These are phyloP conservation scores for Eupeodes luniger DNA, from an alignment of 2,888 invertebrate genomes.

Conservation along the genomic window DNA sequence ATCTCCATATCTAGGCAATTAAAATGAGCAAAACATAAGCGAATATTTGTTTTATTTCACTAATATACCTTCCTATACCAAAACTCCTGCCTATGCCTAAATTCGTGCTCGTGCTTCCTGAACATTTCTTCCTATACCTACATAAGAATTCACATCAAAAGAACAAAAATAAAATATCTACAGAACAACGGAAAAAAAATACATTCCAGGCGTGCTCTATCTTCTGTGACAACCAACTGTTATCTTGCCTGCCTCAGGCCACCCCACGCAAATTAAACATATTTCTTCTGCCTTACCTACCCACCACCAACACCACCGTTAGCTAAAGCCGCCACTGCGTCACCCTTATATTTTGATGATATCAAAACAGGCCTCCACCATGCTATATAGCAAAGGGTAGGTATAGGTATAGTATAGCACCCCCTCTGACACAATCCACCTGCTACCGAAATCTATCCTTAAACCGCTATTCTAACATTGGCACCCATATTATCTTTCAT, in stretches of 20 bases:
- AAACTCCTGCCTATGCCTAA: background rate
- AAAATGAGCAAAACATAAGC: conserved; percentile 47
- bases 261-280: conserved; percentile 76
- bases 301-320: background rate
- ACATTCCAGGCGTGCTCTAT: conserved; percentile 66
- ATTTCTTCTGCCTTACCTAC: conserved; percentile 64
- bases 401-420: background rate
- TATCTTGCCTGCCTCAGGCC: conserved; percentile 73
- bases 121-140: background rate
- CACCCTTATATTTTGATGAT: conserved; percentile 37
- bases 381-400: no score
- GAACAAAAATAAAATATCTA: conserved; percentile 15
- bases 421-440: conserved; percentile 62
- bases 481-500: conserved; percentile 54
- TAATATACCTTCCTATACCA: background rate
- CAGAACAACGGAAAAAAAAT: conserved; percentile 9
- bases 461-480: conserved; percentile 71
- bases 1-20: conserved; percentile 53
- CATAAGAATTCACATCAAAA: conserved; percentile 41
- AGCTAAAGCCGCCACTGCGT: conserved; percentile 2
- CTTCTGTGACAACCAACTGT: conserved; percentile 71
- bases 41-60: conserved; percentile 50
- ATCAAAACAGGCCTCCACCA: conserved; percentile 45
- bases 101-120: background rate
- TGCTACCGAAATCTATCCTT: conserved; percentile 67